These are phyloP conservation scores for Epiblema foenella DNA, from an alignment of 2,888 invertebrate species.

Conservation along the genomic window DNA sequence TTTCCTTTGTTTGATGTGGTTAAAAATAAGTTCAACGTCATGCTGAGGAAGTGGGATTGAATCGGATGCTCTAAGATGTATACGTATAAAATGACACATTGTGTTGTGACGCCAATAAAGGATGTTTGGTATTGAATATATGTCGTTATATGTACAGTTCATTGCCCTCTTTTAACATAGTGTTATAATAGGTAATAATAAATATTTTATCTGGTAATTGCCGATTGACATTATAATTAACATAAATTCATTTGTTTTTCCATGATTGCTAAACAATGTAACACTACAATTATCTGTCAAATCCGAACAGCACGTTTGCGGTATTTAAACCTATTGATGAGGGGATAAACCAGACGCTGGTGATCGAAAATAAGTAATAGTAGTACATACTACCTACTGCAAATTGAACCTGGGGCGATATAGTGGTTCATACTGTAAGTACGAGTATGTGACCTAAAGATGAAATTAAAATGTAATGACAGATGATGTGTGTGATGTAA, in stretches of 20 bases:
- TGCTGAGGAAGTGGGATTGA: neutral
- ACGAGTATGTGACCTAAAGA: too few relatives aligned
- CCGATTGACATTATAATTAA: neutral
- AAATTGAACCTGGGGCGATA: too few relatives aligned
- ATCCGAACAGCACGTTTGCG: neutral
- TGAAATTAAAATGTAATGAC: too few relatives aligned
- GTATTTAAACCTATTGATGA: neutral
- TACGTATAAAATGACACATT: neutral
- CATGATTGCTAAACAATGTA: neutral
- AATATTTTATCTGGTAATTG: too few relatives aligned
- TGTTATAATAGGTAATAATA: too few relatives aligned
- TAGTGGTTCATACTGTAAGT: too few relatives aligned
- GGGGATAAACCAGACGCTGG: neutral
- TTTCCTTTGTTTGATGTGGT: too few relatives aligned
- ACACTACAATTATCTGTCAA: neutral
- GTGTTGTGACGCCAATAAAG: neutral
- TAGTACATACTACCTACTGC: too few relatives aligned
- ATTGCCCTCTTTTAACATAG: too few relatives aligned
- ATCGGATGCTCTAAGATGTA: neutral
- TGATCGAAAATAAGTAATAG: neutral
- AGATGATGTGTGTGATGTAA: too few relatives aligned
- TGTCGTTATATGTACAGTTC: too few relatives aligned
- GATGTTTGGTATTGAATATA: too few relatives aligned
- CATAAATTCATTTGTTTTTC: neutral
- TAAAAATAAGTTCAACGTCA: neutral